phyloP scores from a whole-genome alignment of 2,797 vertebrate species.

The Characodon lateralis region DNA sequence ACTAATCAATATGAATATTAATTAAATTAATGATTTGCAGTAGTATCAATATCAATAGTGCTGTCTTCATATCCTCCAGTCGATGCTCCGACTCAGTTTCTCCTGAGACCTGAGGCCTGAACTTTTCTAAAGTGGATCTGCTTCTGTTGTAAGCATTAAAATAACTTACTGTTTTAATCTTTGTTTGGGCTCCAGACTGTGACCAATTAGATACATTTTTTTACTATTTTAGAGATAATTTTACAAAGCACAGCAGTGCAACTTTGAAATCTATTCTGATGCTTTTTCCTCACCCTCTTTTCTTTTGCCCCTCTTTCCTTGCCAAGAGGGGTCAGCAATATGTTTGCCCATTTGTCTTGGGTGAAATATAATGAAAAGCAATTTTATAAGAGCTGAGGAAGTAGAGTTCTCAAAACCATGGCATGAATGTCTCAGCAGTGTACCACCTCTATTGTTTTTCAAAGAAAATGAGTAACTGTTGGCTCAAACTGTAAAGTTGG shows the following conservation, averaged over 20 bases:
- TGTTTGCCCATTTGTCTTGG: background rate
- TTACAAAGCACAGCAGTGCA: background rate
- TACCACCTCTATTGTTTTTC: slow-evolving; percentile 1
- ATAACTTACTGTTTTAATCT: background rate
- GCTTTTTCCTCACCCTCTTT: background rate
- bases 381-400: background rate
- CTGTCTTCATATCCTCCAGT: background rate
- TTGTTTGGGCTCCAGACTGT: background rate
- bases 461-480: background rate
- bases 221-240: background rate
- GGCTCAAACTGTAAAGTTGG: background rate
- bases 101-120: background rate
- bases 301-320: background rate
- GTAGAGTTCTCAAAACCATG: background rate
- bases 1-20: background rate
- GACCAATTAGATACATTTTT: background rate
- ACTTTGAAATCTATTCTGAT: background rate
- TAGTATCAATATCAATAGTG: background rate
- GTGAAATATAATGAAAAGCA: background rate
- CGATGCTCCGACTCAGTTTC: background rate
- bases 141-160: background rate
- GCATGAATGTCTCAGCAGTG: background rate
- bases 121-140: background rate
- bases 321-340: background rate
- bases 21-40: background rate